Base-by-base conservation (phyloP, 2,113 vertebrate species). In the Platichthys flesus region DNA sequence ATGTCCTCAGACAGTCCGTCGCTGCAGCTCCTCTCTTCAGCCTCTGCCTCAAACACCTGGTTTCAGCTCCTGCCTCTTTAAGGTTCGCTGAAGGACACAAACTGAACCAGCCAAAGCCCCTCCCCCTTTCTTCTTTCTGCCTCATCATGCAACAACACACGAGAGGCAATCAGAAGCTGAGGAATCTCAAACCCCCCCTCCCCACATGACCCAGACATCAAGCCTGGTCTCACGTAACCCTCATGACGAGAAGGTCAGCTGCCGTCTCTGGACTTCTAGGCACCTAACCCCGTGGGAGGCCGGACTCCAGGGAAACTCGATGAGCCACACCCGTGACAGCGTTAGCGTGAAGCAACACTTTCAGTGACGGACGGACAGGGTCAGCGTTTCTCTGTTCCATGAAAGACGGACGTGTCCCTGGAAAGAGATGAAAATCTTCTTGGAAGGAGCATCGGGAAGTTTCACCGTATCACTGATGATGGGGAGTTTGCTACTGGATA, bases 231-330 rank as follows among this genome's bases (percentile, higher is more conserved):
- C 73, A 81, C 56, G 80, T 82, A 59, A 75, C 86, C 49, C 81
- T 26, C 2, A 63, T 77, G 76, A 76, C 18, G 51, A 72, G 2
- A 90, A 90, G 78, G 70, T 82, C 68, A 82, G 45, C 71, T n/a
- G 15, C 57, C 66, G 71, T 31, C 24, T 14, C 84, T 78, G 56
- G 1, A 56, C 64, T 87, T 87, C 74, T 71, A 71, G 71, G 47
- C 61, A 78, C 74, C 59, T 55, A 66, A 1, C 23, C 54, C 57
- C 35, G 23, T 16, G 40, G 28, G 78, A 81, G 66, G 67, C 59
- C 16, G 67, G 73, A 82, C 88, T 90, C 79, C 79, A 73, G 76
- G 72, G 76, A 91, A 78, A 85, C n/a, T 21, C 31, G 74, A 85
- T 9, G 78, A 45, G 63, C 26, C 24, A 35, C 60, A 54, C 85